These are phyloP conservation scores for Dryococelus australis DNA, from an alignment of 2,888 invertebrate genomes.

Conservation along the genomic window DNA sequence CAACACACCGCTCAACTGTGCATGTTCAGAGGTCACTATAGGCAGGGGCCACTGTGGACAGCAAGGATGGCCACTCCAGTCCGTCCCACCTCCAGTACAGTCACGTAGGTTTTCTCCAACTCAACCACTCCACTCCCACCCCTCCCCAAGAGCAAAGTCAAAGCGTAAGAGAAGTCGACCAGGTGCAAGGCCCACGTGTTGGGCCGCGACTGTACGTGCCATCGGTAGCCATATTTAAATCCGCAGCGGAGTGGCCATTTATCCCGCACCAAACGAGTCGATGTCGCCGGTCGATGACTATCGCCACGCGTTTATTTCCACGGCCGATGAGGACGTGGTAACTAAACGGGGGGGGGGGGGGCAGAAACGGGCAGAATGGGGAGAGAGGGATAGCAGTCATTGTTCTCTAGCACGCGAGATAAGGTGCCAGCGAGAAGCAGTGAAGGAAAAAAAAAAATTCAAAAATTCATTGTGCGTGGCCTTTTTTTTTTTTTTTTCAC, in stretches of 20 bases:
- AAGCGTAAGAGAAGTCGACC: not conserved
- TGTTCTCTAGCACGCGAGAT: not conserved
- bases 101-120: no score
- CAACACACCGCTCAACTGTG: no score
- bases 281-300: constrained; percentile 3
- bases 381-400: not conserved
- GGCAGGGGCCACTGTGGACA: no score
- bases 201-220: not conserved
- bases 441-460: not conserved
- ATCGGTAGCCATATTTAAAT: constrained; percentile 7
- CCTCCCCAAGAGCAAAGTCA: no score
- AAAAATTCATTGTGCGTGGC: not conserved
- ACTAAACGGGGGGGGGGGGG: not conserved
- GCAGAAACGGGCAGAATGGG: not conserved
- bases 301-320: not conserved
- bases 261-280: not conserved
- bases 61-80: no score
- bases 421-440: not conserved
- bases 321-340: not conserved
- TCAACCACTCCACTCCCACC: no score
- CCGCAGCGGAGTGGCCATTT: not conserved
- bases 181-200: not conserved
- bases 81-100: no score
- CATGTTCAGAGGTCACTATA: no score
- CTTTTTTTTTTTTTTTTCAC: not conserved